A percentile compares a stretch with the other conserved stretches of the same genome.
These are phyloP conservation scores for Lordiphosa mommai DNA, from an alignment of 1,140 invertebrate species.

Conservation along the genomic window DNA sequence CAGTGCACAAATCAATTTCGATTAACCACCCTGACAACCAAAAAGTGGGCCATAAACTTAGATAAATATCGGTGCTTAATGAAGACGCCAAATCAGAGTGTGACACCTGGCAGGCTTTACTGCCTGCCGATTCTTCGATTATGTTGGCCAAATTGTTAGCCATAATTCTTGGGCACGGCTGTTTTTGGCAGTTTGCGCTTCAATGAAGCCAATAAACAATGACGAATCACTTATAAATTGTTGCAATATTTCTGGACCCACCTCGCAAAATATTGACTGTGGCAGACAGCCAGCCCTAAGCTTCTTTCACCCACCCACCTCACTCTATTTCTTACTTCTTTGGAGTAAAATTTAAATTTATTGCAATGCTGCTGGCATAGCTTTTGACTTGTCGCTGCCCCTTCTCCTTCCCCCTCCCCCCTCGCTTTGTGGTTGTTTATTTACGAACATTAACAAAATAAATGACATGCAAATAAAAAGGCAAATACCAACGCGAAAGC, in stretches of 20 bases:
- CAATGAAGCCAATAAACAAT: conserved; percentile 76
- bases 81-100: conserved; percentile 25
- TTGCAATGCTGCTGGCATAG: conserved; percentile 36
- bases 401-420: neutral
- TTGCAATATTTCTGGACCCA: conserved; percentile 59
- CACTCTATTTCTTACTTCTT: neutral
- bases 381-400: conserved; percentile 49
- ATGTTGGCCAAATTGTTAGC: conserved; percentile 45
- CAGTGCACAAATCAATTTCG: too few relatives aligned
- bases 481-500: conserved; percentile 26
- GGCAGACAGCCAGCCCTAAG: neutral
- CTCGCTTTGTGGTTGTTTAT: conserved; percentile 61
- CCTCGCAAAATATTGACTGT: conserved; percentile 32
- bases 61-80: conserved; percentile 14
- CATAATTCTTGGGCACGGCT: conserved; percentile 58
- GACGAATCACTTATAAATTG: conserved; percentile 77
- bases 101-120: conserved; percentile 18
- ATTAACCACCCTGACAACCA: too few relatives aligned
- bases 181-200: conserved; percentile 43
- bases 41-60: neutral
- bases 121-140: conserved; percentile 10
- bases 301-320: neutral
- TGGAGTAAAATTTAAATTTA: conserved; percentile 67
- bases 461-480: conserved; percentile 72
- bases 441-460: conserved; percentile 73